A percentile compares a stretch with the other conserved stretches of the same genome.
Evolutionary conservation across 2,113 vertebrate genomes (phyloP).

Genomic region (Cisticola juncidis): DNA sequence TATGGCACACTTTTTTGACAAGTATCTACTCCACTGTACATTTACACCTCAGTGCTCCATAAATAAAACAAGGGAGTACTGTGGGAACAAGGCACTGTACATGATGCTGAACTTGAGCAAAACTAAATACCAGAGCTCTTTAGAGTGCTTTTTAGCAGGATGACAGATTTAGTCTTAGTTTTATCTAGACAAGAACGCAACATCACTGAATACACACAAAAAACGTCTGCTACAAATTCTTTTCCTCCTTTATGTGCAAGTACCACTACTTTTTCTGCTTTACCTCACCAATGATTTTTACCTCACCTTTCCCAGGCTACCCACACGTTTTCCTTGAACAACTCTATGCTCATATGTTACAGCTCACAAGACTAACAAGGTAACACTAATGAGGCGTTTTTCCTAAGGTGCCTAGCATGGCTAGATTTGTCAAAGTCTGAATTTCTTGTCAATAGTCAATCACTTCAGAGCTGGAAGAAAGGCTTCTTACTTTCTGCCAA

Average conservation of each 20-base stretch:
- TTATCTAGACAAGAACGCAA: neutral
- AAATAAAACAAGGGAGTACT: neutral
- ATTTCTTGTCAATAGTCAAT: neutral
- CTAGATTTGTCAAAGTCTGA: neutral
- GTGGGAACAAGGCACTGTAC: neutral
- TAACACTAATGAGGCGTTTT: neutral
- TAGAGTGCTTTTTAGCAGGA: neutral
- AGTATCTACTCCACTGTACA: neutral
- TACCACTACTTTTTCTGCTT: neutral
- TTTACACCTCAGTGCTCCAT: rapidly evolving
- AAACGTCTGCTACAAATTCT: neutral
- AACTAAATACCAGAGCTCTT: neutral
- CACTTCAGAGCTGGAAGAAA: neutral
- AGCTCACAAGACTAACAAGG: neutral
- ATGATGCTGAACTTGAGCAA: neutral
- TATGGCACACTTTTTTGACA: neutral
- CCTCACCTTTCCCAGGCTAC: neutral
- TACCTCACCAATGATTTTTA: neutral
- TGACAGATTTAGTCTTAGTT: neutral
- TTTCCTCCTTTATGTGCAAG: neutral
- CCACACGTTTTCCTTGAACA: neutral
- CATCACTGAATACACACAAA: neutral
- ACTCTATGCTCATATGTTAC: neutral
- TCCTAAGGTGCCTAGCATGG: neutral
- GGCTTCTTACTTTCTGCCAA: neutral